Percentiles rank a stretch among this genome's conserved stretches.
Conservation (phyloP, 2,113 vertebrate species). For the Martes martes region DNA sequence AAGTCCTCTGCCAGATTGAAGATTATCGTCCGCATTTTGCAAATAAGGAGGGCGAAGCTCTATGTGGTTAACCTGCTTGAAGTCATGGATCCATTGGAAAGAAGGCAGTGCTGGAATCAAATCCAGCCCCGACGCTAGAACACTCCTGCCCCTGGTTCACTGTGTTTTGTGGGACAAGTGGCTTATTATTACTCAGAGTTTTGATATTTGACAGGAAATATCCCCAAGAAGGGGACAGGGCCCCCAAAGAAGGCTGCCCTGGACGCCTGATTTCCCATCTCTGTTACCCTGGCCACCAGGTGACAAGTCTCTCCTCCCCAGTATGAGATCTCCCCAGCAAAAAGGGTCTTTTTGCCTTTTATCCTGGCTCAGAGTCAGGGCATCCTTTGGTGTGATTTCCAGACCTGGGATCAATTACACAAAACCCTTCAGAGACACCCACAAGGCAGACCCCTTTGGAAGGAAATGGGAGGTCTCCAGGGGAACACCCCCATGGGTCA, state of each 20-base stretch:
- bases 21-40: not conserved
- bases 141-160: not conserved
- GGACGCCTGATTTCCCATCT: not conserved
- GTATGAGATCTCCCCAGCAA: not conserved
- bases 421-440: not conserved
- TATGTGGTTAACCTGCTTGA: not conserved
- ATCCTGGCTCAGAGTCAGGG: not conserved
- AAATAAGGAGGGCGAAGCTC: not conserved
- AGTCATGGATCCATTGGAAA: not conserved
- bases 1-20: not conserved
- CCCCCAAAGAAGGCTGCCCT: not conserved
- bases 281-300: not conserved
- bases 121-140: not conserved
- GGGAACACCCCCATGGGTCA: not conserved
- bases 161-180: not conserved
- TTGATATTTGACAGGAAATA: not conserved
- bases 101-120: not conserved
- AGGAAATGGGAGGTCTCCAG: slow-evolving; percentile 1
- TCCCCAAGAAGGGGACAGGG: too few relatives aligned
- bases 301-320: not conserved
- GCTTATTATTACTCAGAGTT: not conserved
- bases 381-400: not conserved
- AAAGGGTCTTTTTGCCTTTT: not conserved
- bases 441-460: not conserved
- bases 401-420: not conserved